Evolutionary conservation across 2,797 vertebrate genomes (phyloP), one percentile per base, ranked within the genome.

Genomic region (Eospalax fontanierii): DNA sequence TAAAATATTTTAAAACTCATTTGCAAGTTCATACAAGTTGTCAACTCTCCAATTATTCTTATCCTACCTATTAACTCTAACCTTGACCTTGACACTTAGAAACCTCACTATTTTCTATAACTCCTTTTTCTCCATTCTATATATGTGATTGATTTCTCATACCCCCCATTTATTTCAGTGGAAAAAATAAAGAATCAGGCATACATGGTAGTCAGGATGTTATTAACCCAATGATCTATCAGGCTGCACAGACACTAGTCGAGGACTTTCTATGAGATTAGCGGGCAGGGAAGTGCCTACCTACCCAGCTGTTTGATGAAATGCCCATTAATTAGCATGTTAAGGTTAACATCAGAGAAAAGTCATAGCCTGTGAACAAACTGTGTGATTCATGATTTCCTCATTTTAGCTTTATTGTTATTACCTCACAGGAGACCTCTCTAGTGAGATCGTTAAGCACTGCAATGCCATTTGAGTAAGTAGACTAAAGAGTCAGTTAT

Each of bases 381-480:
- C 78, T 89, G 90, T 96, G 79, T 97, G 97, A 98, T 97, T 98
- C 97, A 95, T 95, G 86, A 89, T 93, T 66, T 84, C 96, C 89
- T 95, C 54, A 93, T 98, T 98, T 97, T 97, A 94, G 89, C 92
- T 97, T 97, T 96, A 93, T 87, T 91, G 92, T 83, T 91, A 10
- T 96, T 97, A 84, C 73, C 94, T 96, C 96, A 96, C 82, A 95
- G 63, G 96, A 98, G 89, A 97, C 94, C 95, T 82, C 79, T 95
- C 75, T 91, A 97, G 63, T 96, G 97, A 97, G 94, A 85, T 66
- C 66, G 22, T 94, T 94, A 96, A 96, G 82, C 91, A 76, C 89
- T 92, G 68, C 87, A 93, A 95, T 96, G 73, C 35, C 66, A 96
- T 97, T 95, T 98, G 81, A 98, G 59, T 89, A 94, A 94, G 81